Conservation (phyloP, 2,888 invertebrate genomes). For the Pachliopta kotzebuea region DNA sequence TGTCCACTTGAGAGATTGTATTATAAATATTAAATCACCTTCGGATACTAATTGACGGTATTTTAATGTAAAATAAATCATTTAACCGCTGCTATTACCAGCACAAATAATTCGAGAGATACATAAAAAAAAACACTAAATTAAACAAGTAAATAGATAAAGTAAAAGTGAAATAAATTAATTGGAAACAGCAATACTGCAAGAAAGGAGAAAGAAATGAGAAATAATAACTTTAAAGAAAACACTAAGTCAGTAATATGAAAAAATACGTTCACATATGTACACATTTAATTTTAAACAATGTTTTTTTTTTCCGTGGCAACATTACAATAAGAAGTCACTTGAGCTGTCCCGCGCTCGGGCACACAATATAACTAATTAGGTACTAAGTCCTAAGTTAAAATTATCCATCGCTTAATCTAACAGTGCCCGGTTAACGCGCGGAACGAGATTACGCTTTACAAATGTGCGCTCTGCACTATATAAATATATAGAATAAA, state of each 20-base stretch:
- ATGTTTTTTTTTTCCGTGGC: constrained; percentile 33
- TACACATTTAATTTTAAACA: constrained; percentile 17
- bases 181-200: neutral
- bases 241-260: constrained; percentile 3
- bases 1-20: too few relatives aligned
- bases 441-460: constrained; percentile 39
- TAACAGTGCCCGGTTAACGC: constrained; percentile 39
- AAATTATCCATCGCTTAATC: constrained; percentile 30
- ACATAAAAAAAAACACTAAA: neutral
- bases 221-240: constrained; percentile 23
- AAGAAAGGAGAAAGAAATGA: constrained; percentile 33
- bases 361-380: constrained; percentile 15
- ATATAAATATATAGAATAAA: neutral
- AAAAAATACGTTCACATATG: constrained; percentile 18
- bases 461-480: constrained; percentile 13
- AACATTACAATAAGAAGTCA: neutral
- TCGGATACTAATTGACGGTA: constrained; percentile 36
- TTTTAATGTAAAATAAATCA: constrained; percentile 5
- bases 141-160: neutral
- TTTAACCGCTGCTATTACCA: neutral
- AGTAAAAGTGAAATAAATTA: constrained; percentile 22
- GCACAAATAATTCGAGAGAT: constrained; percentile 1
- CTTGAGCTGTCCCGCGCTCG: constrained; percentile 35
- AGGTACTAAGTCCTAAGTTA: constrained; percentile 13
- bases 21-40: constrained; percentile 9